Base-by-base conservation (phyloP, 2,888 invertebrate species). In the Bimastos eiseni region DNA sequence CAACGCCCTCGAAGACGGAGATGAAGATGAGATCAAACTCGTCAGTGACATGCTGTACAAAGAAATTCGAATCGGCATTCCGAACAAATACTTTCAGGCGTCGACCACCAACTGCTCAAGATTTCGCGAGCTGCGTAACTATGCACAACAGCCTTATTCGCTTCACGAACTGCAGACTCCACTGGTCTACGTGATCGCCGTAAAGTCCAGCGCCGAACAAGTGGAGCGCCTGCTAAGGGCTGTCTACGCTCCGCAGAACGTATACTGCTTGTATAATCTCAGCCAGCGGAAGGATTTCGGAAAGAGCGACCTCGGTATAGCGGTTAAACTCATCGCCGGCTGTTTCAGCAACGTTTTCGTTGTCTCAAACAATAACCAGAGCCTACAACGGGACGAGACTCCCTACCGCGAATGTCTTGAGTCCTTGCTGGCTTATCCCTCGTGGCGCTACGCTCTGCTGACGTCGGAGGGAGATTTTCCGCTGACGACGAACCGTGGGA, bases 331-430 rank as follows among this genome's bases (percentile, higher is more conserved):
- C 13, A 92, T 94, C 15, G 92, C 93, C 8, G 91, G 92, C 37
- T 94, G 95, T 91, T 93, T 95, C 44, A 91, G 93, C n/a, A 95
- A 95, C 92, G 94, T 95, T 15, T 94, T 94, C 90, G 92, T 95
- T 13, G 91, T 93, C 0, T 91, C 92, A 6, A 90, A 90, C 84
- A 89, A 91, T 0, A 92, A 93, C 86, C 36, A 36, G 24, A 11
- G 11, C 34, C 84, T 33, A 36, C 13, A n/a, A 0, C 0, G 2
- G 8, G n/a, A n/a, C n/a, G 70, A 17, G 13, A 21, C 37, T 8
- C 86, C 86, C 86, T 86, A 86, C 86, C 86, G 86, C 21, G 37
- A 19, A 8, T 86, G 86, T 24, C 86, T 86, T 37, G 36, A 34
- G 6, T 33, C 34, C 21, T 36, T 86, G 86, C 36, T 37, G 34